Evolutionary conservation across 2,113 vertebrate species (phyloP).

Genomic region (Scophthalmus maximus): DNA sequence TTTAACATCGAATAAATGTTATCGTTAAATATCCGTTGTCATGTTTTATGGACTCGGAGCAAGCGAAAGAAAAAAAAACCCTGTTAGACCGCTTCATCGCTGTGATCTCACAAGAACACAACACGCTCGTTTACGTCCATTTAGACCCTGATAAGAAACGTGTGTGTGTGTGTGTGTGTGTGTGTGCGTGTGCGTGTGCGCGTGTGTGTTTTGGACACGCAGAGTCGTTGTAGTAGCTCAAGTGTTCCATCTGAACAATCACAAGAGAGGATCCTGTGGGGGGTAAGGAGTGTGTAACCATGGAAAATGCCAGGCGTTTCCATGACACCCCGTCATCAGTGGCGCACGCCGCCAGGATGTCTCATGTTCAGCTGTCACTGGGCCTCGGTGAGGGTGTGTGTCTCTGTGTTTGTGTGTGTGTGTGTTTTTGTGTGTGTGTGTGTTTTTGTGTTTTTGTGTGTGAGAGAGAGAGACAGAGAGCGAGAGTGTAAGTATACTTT

Average conservation of each 20-base stretch:
- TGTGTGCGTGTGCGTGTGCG: slow-evolving; percentile 18
- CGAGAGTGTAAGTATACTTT: slow-evolving; percentile 15
- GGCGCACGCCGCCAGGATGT: slow-evolving; percentile 62
- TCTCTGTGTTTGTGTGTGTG: slow-evolving; percentile 25
- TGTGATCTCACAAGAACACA: slow-evolving; percentile 70
- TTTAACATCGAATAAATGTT: slow-evolving; percentile 33
- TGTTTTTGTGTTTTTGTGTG: slow-evolving; percentile 5
- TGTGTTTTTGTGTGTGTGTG: not conserved
- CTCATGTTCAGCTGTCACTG: slow-evolving; percentile 72
- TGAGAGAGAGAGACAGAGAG: not conserved
- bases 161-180: slow-evolving; percentile 32
- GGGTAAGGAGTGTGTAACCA: slow-evolving; percentile 76
- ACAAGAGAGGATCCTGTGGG: slow-evolving; percentile 65
- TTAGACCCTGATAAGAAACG: slow-evolving; percentile 71
- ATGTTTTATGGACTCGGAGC: slow-evolving; percentile 30
- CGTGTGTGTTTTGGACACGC: slow-evolving; percentile 35
- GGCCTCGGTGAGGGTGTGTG: slow-evolving; percentile 19
- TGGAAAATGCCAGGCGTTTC: slow-evolving; percentile 77
- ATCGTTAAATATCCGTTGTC: slow-evolving; percentile 51
- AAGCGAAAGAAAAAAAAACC: slow-evolving; percentile 51
- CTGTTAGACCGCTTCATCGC: slow-evolving; percentile 59
- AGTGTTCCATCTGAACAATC: slow-evolving; percentile 72
- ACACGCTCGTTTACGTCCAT: slow-evolving; percentile 73
- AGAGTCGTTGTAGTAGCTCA: slow-evolving; percentile 58
- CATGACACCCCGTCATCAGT: slow-evolving; percentile 78